Conservation (phyloP, 2,888 invertebrate species). For the Eilema sororculum region DNA sequence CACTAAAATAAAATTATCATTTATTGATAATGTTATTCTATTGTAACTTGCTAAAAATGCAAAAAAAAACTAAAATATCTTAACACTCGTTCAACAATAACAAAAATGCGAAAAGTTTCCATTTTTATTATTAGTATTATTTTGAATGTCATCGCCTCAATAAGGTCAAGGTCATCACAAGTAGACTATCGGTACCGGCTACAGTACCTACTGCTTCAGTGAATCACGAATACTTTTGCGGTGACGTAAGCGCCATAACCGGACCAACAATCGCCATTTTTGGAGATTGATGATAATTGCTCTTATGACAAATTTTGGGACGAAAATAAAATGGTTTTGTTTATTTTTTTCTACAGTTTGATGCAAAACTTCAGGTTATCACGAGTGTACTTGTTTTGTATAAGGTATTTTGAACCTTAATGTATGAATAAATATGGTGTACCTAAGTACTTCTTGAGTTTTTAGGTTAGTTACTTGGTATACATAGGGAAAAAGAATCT, state of each 20-base stretch:
- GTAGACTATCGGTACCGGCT: slow-evolving; percentile 16
- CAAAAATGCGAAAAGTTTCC: neutral
- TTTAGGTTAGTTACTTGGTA: neutral
- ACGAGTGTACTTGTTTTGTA: neutral
- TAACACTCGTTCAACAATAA: neutral
- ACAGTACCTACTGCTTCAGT: slow-evolving; percentile 30
- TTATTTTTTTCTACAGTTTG: slow-evolving; percentile 10
- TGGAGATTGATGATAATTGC: slow-evolving; percentile 31
- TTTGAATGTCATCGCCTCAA: slow-evolving; percentile 6
- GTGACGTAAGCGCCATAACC: slow-evolving; percentile 39
- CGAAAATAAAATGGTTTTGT: slow-evolving; percentile 18
- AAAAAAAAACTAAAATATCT: neutral
- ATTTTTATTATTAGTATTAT: slow-evolving; percentile 1
- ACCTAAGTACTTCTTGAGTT: neutral
- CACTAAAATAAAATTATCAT: too few species aligned
- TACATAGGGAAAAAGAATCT: too few species aligned
- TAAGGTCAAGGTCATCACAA: slow-evolving; percentile 42
- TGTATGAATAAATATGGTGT: neutral
- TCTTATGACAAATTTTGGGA: slow-evolving; percentile 19
- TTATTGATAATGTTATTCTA: too few species aligned
- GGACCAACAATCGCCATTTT: slow-evolving; percentile 33
- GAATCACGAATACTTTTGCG: slow-evolving; percentile 39
- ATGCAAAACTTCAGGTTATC: neutral
- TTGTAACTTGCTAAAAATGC: neutral
- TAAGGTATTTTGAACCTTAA: neutral